A percentile compares a stretch with the other conserved stretches of the same genome.
Evolutionary conservation across 1,140 invertebrate species (phyloP).

Genomic region (Monochamus saltuarius): DNA sequence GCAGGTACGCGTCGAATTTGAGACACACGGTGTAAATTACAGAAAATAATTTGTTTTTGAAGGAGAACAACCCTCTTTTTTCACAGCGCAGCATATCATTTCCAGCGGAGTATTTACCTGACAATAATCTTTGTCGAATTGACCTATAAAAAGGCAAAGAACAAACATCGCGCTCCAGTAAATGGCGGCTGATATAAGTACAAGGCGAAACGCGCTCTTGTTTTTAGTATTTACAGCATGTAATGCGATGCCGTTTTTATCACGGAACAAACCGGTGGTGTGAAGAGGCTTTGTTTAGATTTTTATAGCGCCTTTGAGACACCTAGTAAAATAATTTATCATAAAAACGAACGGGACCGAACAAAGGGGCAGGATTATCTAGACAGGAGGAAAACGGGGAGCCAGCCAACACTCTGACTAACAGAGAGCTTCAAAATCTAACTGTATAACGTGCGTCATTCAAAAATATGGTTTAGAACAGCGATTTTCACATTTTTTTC

Average conservation of each 20-base stretch:
- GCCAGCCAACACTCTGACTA: background rate
- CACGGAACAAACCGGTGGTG: constrained; percentile 10
- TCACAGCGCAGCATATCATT: background rate
- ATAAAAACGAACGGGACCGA: constrained; percentile 26
- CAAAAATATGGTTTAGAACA: too few species aligned
- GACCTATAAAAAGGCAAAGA: constrained; percentile 2
- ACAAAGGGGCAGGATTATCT: constrained; percentile 10
- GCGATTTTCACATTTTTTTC: too few species aligned
- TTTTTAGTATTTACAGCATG: constrained; percentile 27
- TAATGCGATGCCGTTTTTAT: constrained; percentile 25
- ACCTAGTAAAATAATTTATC: constrained; percentile 32
- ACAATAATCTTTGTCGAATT: constrained; percentile 8
- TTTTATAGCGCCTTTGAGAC: constrained; percentile 32
- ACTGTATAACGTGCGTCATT: too few species aligned
- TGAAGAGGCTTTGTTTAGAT: constrained; percentile 33
- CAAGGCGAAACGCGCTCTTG: constrained; percentile 5
- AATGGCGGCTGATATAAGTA: background rate
- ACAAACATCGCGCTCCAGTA: background rate
- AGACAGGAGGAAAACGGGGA: background rate
- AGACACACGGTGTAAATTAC: too few species aligned
- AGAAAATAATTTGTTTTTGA: too few species aligned
- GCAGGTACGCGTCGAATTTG: too few species aligned
- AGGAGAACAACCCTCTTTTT: too few species aligned
- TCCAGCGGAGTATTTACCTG: constrained; percentile 10
- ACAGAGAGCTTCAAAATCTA: too few species aligned